Base-by-base conservation (phyloP, 2,888 invertebrate genomes). In the Heliconius ismenius region DNA sequence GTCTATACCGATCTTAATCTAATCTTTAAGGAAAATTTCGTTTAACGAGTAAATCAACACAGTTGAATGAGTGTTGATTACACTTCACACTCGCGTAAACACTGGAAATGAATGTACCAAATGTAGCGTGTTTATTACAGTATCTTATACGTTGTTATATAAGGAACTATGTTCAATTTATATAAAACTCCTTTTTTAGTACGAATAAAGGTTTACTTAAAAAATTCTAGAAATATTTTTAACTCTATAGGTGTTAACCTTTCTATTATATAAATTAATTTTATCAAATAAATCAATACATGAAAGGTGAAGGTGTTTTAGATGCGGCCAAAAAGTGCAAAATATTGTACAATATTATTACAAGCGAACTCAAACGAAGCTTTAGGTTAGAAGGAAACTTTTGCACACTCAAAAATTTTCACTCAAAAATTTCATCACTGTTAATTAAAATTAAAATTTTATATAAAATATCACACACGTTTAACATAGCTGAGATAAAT, bases 1-100 rank as follows among this genome's bases (percentile, higher is more conserved):
- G 32, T 2, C 24, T 36, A 32, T 32, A 32, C 32, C 15, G 15
- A 58, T 32, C n/a, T 58, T 58, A 58, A 70, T 36, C 32, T 58
- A 73, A 62, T 73, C 43, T 62, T 62, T 18, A 62, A 62, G 39
- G 73, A 62, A 60, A 73, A 73, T 18, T 24, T 62, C 24, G 39
- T 36, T 73, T 73, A 73, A 62, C 36, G 26, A 24, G 24, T 62
- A 49, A 76, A 64, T 60, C 21, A 32, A 65, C 65, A 74, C 77
- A 75, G 70, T 72, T 72, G 72, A 75, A 58, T 36, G 72, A 72
- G n/a, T 72, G 60, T 58, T 68, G 67, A 75, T 75, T 75, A 73
- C 69, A 60, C 58, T 77, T 74, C 21, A 70, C 64, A 70, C 49
- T 36, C 24, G 39, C 58, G 36, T 74, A 28, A 63, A 54, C 72